Conservation (phyloP, 2,797 vertebrate species). For the Myiotriccus ornatus region DNA sequence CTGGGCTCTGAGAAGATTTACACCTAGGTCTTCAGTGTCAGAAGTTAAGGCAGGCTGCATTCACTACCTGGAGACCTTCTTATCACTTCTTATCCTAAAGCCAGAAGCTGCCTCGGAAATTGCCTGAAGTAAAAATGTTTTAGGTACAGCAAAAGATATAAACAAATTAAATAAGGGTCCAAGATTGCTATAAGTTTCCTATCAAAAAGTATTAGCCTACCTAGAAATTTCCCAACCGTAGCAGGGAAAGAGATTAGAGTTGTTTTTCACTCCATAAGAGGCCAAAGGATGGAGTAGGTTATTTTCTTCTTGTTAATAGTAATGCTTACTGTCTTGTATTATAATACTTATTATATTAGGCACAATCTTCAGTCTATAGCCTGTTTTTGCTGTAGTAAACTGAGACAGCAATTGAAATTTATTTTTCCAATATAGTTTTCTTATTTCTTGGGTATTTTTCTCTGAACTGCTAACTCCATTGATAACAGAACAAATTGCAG, state of each 20-base stretch:
- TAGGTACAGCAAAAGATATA: constrained; percentile 36
- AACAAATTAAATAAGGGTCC: constrained; percentile 24
- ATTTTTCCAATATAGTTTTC: neutral
- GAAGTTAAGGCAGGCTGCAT: constrained; percentile 40
- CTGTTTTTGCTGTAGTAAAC: neutral
- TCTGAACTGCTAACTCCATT: neutral
- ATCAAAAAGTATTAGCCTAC: neutral
- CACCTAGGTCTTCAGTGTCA: constrained; percentile 51
- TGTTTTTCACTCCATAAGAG: neutral
- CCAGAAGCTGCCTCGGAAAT: constrained; percentile 43
- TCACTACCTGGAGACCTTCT: constrained; percentile 38
- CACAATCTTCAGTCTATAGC: neutral
- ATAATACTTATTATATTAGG: neutral
- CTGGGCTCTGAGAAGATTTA: constrained; percentile 66
- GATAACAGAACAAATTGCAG: neutral
- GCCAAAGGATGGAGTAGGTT: neutral
- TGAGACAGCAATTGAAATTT: neutral
- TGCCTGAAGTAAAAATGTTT: constrained; percentile 38
- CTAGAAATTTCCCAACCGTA: neutral
- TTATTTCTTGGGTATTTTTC: neutral
- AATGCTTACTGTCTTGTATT: neutral
- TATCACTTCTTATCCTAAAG: constrained; percentile 48
- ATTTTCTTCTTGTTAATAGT: neutral
- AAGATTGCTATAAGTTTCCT: neutral
- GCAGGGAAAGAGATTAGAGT: neutral